Percentiles rank a stretch among this genome's conserved stretches.
Evolutionary conservation across 2,888 invertebrate species (phyloP).

Genomic region (Gonocerus acuteangulatus): DNA sequence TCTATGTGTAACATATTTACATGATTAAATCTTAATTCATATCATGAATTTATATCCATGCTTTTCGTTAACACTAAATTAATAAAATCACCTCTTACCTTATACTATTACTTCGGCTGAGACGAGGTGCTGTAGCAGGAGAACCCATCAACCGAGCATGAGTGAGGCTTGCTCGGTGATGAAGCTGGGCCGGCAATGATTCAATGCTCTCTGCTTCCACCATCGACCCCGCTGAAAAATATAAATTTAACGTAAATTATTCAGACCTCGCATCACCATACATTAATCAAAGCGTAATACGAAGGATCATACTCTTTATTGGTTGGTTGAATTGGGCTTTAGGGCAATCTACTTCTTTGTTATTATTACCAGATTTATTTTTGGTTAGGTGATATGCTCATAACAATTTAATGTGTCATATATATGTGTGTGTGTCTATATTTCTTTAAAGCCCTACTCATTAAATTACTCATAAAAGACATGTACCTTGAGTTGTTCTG

Average conservation of each 20-base stretch:
- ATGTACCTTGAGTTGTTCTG: conserved; percentile 41
- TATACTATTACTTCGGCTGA: conserved; percentile 76
- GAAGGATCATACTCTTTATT: too few species aligned
- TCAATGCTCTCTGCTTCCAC: conserved; percentile 70
- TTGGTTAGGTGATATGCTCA: too few species aligned
- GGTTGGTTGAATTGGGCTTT: too few species aligned
- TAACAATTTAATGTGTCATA: too few species aligned
- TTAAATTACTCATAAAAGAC: too few species aligned
- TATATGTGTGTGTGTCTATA: too few species aligned
- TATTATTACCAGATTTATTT: too few species aligned
- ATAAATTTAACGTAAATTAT: background rate
- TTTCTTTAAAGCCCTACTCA: too few species aligned
- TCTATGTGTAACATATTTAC: background rate
- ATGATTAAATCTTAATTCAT: background rate
- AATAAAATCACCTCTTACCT: conserved; percentile 52
- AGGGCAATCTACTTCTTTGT: too few species aligned
- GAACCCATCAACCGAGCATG: conserved; percentile 54
- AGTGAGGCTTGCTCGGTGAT: conserved; percentile 63
- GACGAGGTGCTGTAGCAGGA: conserved; percentile 41
- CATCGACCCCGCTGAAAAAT: conserved; percentile 36
- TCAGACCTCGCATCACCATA: background rate
- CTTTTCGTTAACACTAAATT: too few species aligned
- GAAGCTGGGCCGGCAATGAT: conserved; percentile 57
- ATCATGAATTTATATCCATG: too few species aligned
- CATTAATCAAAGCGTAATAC: too few species aligned